phyloP scores from a whole-genome alignment of 1,140 invertebrate genomes.

The Leptoteleia sp. region DNA sequence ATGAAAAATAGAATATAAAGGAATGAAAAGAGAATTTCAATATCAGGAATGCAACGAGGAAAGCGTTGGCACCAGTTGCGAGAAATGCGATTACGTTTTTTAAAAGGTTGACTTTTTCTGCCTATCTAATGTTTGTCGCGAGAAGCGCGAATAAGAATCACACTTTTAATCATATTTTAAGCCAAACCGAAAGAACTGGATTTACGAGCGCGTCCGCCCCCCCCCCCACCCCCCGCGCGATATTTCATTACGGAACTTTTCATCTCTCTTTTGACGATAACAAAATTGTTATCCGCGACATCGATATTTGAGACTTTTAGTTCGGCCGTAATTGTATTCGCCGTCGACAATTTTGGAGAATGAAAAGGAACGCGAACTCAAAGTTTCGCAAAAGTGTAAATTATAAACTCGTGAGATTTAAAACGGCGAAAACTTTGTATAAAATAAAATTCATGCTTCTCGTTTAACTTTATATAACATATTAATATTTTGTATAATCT shows the following conservation, averaged over 20 bases:
- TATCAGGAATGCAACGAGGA: slow-evolving; percentile 1
- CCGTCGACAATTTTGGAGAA: no score
- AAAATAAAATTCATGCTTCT: neutral
- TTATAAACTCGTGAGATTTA: slow-evolving; percentile 5
- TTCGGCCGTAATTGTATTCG: no score
- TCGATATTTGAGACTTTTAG: no score
- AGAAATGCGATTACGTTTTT: neutral
- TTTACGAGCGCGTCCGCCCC: no score
- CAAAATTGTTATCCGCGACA: no score
- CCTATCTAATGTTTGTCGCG: neutral
- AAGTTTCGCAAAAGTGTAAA: neutral
- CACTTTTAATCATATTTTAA: neutral
- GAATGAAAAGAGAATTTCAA: slow-evolving; percentile 2
- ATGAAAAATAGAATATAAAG: slow-evolving; percentile 3
- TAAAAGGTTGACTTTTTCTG: slow-evolving; percentile 1
- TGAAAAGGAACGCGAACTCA: no score
- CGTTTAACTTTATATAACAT: neutral
- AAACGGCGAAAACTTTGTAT: neutral
- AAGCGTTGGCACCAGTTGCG: no score
- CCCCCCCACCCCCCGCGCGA: no score
- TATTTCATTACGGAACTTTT: no score
- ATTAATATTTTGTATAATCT: neutral
- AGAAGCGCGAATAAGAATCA: neutral
- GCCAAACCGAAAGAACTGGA: no score
- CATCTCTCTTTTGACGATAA: no score